phyloP scores from a whole-genome alignment of 1,140 invertebrate genomes.

The Hormaphis cornu region DNA sequence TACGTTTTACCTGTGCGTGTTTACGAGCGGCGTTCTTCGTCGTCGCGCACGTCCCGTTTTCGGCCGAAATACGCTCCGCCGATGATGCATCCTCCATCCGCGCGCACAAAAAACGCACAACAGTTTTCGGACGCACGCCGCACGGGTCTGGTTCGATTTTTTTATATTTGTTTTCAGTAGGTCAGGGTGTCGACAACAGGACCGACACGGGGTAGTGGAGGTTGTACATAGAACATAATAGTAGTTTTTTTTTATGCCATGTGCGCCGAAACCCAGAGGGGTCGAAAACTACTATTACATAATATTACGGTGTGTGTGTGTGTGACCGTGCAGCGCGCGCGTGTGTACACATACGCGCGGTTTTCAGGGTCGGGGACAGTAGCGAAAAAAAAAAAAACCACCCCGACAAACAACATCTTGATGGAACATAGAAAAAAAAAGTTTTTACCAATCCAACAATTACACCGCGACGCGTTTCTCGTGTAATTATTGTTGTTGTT shows the following conservation, averaged over 20 bases:
- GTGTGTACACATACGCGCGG: neutral
- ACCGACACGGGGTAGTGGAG: constrained; percentile 3
- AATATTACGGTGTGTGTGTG: no score
- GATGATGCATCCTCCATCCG: no score
- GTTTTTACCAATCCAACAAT: no score
- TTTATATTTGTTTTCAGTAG: constrained; percentile 18
- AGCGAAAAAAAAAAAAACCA: constrained; percentile 2
- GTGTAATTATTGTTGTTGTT: no score
- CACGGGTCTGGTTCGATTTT: constrained; percentile 28
- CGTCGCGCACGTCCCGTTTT: neutral
- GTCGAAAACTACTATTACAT: constrained; percentile 27
- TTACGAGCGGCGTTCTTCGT: neutral
- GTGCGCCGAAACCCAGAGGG: neutral
- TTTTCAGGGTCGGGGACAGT: constrained; percentile 11
- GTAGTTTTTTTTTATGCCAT: constrained; percentile 18
- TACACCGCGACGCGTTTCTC: no score
- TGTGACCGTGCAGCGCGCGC: neutral
- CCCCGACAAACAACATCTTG: constrained; percentile 9
- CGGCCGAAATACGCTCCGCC: no score
- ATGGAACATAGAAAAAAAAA: neutral
- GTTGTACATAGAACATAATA: neutral
- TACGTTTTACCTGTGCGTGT: no score
- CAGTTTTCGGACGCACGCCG: constrained; percentile 18
- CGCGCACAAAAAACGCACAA: neutral
- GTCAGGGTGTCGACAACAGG: constrained; percentile 30